Evolutionary conservation across 1,140 invertebrate species (phyloP), one percentile per base, ranked within the genome.

Genomic region (Cyclina sinensis): DNA sequence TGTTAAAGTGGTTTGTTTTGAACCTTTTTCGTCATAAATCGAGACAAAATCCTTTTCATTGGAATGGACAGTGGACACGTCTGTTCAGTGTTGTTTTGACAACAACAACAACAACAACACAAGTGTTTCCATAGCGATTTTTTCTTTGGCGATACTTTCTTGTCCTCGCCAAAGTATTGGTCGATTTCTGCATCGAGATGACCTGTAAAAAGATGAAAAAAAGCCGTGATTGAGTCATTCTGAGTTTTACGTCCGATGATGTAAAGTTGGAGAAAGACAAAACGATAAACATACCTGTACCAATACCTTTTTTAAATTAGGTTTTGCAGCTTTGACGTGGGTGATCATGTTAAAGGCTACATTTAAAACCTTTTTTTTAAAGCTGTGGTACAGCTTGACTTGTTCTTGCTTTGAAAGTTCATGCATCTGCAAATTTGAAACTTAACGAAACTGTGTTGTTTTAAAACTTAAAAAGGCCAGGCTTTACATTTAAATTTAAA

Each of bases 51-150:
- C 51, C 51, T 12, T 18, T 54, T 18, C 5, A 3, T 54, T n/a
- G 7, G 21, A 18, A 54, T 54, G 51, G 9, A 54, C 51, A 18
- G 21, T 7, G 9, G 51, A n/a, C 7, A 54, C 51, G 51, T 65
- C 1, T 5, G 30, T 30, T 30, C n/a, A 11, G 2, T 27, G 24
- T 30, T 30, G 5, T 7, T 7, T 65, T 3, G 5, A 4, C n/a
- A 5, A 5, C 30, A 30, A 37, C 65, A 70, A n/a, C 65, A 70
- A n/a, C 65, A 70, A 70, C 65, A 70, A 39, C 65, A 70, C 27
- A 70, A 5, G 14, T 32, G 65, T 70, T 39, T 70, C 65, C 65
- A 70, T 1, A 11, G 27, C 1, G 65, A 32, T 16, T 27, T 30
- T 37, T 70, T 70, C 65, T 37, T 70, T 18, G 11, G 65, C 37